Conservation (phyloP, 1,140 invertebrate species). For the Bombus huntii region DNA sequence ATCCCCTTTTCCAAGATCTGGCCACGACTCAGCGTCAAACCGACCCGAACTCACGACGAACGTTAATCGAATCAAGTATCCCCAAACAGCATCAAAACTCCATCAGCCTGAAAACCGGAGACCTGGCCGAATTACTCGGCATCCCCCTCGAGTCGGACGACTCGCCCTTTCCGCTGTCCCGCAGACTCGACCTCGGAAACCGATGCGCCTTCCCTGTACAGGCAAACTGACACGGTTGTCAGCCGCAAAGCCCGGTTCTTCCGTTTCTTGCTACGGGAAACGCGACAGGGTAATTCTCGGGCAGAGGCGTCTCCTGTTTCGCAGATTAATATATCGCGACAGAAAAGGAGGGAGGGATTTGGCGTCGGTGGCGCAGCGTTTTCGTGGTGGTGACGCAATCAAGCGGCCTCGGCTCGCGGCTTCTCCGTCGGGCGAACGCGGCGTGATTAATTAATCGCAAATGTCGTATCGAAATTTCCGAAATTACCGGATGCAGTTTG, state of each 20-base stretch:
- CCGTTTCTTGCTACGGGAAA: slow-evolving; percentile 26
- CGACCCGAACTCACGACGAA: not conserved
- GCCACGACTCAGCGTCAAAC: not conserved
- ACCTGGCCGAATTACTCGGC: slow-evolving; percentile 1
- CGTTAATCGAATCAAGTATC: slow-evolving; percentile 39
- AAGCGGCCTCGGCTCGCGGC: slow-evolving; percentile 12
- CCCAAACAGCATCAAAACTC: slow-evolving; percentile 38
- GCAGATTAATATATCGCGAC: slow-evolving; percentile 21
- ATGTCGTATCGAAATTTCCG: slow-evolving; percentile 65
- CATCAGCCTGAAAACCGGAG: slow-evolving; percentile 29
- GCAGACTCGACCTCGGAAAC: not conserved
- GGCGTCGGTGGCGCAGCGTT: not conserved
- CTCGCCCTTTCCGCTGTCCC: not conserved
- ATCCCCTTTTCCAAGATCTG: not conserved
- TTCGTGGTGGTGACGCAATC: not conserved
- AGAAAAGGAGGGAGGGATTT: no score
- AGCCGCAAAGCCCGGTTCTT: slow-evolving; percentile 20
- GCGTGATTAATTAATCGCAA: slow-evolving; percentile 66
- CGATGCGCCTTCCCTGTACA: not conserved
- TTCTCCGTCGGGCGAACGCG: not conserved
- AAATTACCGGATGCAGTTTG: slow-evolving; percentile 65
- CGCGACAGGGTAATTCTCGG: slow-evolving; percentile 2
- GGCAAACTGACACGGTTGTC: not conserved
- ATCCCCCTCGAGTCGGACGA: not conserved
- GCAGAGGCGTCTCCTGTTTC: not conserved